Conservation (phyloP, 2,888 invertebrate species). For the Falcaria lacertinaria region DNA sequence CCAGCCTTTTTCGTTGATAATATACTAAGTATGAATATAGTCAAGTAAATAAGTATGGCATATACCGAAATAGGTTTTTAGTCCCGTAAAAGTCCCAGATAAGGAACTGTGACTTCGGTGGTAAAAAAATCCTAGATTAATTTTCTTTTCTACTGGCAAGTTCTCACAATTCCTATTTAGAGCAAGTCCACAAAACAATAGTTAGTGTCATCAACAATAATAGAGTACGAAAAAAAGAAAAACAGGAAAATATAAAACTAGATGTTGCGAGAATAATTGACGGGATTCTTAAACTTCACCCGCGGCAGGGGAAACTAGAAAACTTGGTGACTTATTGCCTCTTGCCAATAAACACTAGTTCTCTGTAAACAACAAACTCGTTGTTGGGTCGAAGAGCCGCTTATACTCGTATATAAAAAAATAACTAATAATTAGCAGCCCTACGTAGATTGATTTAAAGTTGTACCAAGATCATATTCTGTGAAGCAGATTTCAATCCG, state of each 20-base stretch:
- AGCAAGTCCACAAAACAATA: neutral
- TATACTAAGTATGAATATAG: too few relatives aligned
- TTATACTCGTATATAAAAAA: too few relatives aligned
- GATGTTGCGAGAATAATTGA: slow-evolving; percentile 44
- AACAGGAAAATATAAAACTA: slow-evolving; percentile 36
- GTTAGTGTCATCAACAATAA: neutral
- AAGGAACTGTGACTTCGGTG: too few relatives aligned
- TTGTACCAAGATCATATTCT: neutral
- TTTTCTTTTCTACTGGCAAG: neutral
- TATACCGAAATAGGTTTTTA: too few relatives aligned
- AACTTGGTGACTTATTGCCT: slow-evolving; percentile 36
- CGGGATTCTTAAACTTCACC: slow-evolving; percentile 32
- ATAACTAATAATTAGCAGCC: neutral
- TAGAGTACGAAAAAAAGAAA: slow-evolving; percentile 14
- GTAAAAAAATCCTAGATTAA: too few relatives aligned
- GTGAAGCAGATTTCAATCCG: neutral
- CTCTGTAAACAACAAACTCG: slow-evolving; percentile 27
- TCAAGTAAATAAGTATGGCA: too few relatives aligned
- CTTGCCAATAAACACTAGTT: slow-evolving; percentile 19
- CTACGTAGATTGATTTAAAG: neutral
- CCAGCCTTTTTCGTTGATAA: too few relatives aligned
- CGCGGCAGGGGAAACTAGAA: slow-evolving; percentile 17
- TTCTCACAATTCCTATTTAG: neutral
- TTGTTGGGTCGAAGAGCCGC: slow-evolving; percentile 8
- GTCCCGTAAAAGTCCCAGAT: too few relatives aligned